Evolutionary conservation across 2,888 invertebrate species (phyloP), one percentile per base, ranked within the genome.

Genomic region (Diaperis boleti): DNA sequence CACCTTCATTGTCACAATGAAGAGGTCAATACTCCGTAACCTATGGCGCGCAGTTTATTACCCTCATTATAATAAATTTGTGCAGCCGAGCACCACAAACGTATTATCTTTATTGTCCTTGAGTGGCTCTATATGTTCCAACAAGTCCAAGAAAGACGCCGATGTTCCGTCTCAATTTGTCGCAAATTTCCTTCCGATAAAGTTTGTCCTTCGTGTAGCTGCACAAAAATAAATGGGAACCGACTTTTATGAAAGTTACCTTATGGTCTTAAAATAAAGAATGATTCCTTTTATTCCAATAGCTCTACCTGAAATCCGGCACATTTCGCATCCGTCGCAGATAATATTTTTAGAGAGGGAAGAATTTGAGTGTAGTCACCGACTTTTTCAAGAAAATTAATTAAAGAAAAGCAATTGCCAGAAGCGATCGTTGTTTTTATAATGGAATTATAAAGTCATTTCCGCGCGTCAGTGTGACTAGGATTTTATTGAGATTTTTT

Each of bases 151-250:
- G 26, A 26, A 26, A 26, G 26, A 26, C 22, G 22, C 26, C 17
- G 26, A 18, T 52, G 37, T 52, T 52, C 52, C 52, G 22, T 52
- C 52, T 49, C 37, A 52, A 52, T 39, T 39, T 39, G 52, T 39
- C 37, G 52, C 52, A 52, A 52, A 52, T 52, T 52, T 39, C 52
- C 52, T 52, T 52, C 52, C 39, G 52, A 52, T 52, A 52, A 52
- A 52, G 52, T 52, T 52, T 37, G 52, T 37, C 37, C 22, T 37
- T 20, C 22, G 37, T 52, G 39, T 39, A 37, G 37, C 39, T 52
- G n/a, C 11, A 52, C 52, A 52, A 52, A 35, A 52, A 52, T 52
- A 52, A 37, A 37, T 52, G 52, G 52, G 35, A 52, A 37, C 52
- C 31, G 22, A 52, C 37, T 37, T 52, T 52, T 52, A 26, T 39